Base-by-base conservation (phyloP, 2,113 vertebrate species). In the Spilogale gracilis region DNA sequence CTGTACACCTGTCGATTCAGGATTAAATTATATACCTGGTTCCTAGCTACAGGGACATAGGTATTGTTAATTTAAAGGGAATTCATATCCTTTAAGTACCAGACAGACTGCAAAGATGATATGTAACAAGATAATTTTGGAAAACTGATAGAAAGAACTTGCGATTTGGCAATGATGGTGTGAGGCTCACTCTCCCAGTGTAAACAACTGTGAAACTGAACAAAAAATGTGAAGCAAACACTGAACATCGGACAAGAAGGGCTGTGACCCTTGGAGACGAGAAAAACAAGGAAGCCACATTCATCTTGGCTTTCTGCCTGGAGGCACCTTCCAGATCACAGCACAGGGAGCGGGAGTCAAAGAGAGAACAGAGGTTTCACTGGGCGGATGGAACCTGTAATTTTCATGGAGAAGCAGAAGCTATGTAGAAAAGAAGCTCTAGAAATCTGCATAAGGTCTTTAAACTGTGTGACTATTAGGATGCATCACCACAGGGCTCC, bases 21-120 rank as follows among this genome's bases (percentile, higher is more conserved):
- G 73, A 76, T 92, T 85, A 81, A 9, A 52, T 52, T 85, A 63
- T 71, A 76, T 50, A 43, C 73, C 25, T 84, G 79, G n/a, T 52
- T 84, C 54, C 71, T 92, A 82, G 20, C 80, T 69, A 69, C 0
- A 71, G 17, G n/a, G 73, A 86, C 27, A 48, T 12, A 67, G 0
- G 0, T 78, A 71, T 32, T 96, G 43, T 58, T 86, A 27, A 92
- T 65, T 58, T 96, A 69, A 90, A 93, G 76, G 30, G 67, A 81
- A 82, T 87, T 23, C 38, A 63, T 63, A 83, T n/a, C 27, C 45
- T 93, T 18, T 84, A 83, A 58, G 76, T 32, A 73, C 58, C 38
- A 94, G 58, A 38, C 6, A 58, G 30, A 4, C 9, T 11, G 17
- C 48, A 94, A 73, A 79, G 67, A 71, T 60, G 32, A 91, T 13